Conservation (phyloP, 2,113 vertebrate genomes). For the Turnix velox region DNA sequence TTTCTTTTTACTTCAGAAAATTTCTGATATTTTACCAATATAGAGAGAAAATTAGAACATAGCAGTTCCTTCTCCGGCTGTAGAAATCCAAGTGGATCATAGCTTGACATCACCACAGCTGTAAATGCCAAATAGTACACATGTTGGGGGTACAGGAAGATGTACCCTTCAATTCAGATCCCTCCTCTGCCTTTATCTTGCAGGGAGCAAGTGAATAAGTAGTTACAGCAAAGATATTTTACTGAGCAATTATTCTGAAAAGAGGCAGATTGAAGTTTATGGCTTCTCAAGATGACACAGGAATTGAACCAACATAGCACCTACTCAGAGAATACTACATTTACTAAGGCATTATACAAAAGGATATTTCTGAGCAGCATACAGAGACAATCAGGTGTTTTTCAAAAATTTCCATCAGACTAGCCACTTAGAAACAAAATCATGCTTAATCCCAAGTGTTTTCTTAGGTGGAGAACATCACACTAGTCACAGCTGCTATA, state of each 20-base stretch:
- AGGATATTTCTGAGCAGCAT: background rate
- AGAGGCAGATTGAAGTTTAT: background rate
- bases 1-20: background rate
- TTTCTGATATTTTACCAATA: background rate
- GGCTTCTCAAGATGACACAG: background rate
- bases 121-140: background rate
- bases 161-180: background rate
- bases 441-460: background rate
- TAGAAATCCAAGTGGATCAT: background rate
- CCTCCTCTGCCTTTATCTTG: background rate
- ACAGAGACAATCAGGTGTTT: background rate
- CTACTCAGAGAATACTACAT: background rate
- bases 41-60: background rate
- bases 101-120: background rate
- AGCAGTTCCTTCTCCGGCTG: background rate
- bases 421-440: background rate
- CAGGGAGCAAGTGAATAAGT: background rate
- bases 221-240: background rate
- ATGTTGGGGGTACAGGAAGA: background rate
- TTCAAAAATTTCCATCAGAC: background rate
- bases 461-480: background rate
- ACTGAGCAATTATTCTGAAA: background rate
- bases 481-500: background rate
- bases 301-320: background rate
- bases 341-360: background rate